These are phyloP conservation scores for Distichodus sexfasciatus DNA, from an alignment of 2,797 vertebrate species.

Conservation along the genomic window DNA sequence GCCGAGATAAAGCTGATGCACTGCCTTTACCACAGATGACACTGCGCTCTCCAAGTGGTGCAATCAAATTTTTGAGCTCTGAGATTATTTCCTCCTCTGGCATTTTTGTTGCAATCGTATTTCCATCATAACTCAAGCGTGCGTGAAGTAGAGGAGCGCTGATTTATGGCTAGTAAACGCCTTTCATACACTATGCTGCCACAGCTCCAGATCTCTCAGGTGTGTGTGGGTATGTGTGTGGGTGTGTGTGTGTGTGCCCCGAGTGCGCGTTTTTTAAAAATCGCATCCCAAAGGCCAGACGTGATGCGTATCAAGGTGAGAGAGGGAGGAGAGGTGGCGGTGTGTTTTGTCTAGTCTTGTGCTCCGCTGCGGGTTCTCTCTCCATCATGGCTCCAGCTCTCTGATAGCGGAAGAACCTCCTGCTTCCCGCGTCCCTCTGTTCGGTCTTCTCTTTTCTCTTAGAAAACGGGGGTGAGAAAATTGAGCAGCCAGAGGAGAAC, in stretches of 20 bases:
- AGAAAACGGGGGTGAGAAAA: slow-evolving; percentile 14
- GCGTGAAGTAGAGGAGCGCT: no score
- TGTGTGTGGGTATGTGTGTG: slow-evolving; percentile 14
- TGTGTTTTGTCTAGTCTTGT: slow-evolving; percentile 73
- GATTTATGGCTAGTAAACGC: no score
- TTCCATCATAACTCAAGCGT: no score
- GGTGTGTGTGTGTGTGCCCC: no score
- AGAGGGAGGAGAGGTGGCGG: slow-evolving; percentile 42
- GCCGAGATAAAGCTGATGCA: not conserved
- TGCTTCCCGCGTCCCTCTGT: slow-evolving; percentile 34
- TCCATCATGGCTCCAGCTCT: slow-evolving; percentile 65
- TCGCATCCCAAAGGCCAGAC: slow-evolving; percentile 45
- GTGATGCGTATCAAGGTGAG: slow-evolving; percentile 55
- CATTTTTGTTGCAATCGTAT: no score
- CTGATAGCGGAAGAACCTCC: slow-evolving; percentile 61
- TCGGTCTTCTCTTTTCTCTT: slow-evolving; percentile 39
- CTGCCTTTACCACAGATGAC: not conserved
- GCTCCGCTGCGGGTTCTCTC: slow-evolving; percentile 62
- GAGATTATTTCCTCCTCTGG: no score
- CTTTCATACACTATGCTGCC: no score
- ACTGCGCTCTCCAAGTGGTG: not conserved
- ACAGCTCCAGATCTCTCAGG: slow-evolving; percentile 20
- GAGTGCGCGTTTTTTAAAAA: no score
- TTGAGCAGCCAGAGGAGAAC: no score
- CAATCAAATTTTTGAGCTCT: no score